These are phyloP conservation scores for Dendronephthya gigantea DNA, from an alignment of 64 coral and sea anemone genomes.

Conservation along the genomic window DNA sequence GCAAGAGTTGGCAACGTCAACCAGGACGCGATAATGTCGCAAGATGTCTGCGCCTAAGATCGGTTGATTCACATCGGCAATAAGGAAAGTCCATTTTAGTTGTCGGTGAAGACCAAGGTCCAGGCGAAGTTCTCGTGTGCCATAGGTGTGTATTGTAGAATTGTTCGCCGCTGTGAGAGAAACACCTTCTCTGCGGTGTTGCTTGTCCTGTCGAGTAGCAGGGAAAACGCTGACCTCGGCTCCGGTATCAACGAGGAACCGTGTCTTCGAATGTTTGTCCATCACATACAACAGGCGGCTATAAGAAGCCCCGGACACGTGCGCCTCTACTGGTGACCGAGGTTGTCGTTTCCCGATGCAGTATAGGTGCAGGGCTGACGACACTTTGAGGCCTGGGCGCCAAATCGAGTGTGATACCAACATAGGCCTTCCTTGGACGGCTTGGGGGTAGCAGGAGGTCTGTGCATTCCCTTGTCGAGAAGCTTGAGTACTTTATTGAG, in stretches of 20 bases:
- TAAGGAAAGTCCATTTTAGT: neutral
- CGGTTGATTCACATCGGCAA: conserved; percentile 1
- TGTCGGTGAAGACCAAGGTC: conserved; percentile 12
- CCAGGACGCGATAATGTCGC: neutral
- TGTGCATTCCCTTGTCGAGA: too few species aligned
- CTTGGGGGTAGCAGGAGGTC: neutral
- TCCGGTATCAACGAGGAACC: neutral
- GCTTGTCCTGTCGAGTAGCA: neutral
- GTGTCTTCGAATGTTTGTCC: neutral
- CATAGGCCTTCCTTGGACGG: too few species aligned
- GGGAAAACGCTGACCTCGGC: conserved; percentile 10
- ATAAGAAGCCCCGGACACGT: neutral
- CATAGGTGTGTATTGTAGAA: neutral
- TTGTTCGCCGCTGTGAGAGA: conserved; percentile 16
- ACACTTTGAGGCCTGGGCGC: neutral
- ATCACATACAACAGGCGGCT: conserved; percentile 13
- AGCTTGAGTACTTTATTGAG: conserved; percentile 16
- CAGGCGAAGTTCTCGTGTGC: neutral
- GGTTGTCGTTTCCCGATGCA: neutral
- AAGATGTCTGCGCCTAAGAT: conserved; percentile 23
- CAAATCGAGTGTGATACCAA: neutral
- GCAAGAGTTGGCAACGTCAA: neutral
- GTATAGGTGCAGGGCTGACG: neutral
- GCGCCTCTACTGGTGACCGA: neutral
- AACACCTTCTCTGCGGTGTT: neutral